phyloP scores from a whole-genome alignment of 53 echinoderm and acorn worm species.

The Temnopleurus reevesii region DNA sequence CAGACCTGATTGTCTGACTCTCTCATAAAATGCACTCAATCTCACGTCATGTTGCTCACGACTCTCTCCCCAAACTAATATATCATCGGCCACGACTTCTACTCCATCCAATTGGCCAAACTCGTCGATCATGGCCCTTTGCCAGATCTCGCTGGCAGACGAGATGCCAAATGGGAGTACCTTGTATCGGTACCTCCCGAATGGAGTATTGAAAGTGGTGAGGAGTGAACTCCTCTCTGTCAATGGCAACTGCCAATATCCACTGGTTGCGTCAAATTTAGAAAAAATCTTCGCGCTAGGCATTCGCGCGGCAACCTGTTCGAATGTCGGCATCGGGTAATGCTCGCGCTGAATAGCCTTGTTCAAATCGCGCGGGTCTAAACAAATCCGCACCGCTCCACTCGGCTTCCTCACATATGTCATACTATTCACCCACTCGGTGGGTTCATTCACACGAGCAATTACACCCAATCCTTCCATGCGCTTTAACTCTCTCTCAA shows the following conservation, averaged over 20 bases:
- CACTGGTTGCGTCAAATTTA: conserved; percentile 54
- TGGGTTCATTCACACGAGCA: neutral
- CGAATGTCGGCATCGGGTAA: conserved; percentile 25
- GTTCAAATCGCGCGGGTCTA: conserved; percentile 37
- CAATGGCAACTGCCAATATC: conserved; percentile 45
- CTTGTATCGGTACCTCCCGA: conserved; percentile 28
- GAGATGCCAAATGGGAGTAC: neutral
- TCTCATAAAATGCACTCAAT: neutral
- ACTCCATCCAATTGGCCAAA: neutral
- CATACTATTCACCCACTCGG: conserved; percentile 34
- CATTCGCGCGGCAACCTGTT: conserved; percentile 29
- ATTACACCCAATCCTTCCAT: neutral
- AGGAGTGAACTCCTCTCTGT: conserved; percentile 21
- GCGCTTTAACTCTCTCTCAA: neutral
- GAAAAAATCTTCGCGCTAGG: conserved; percentile 35
- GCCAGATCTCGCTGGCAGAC: neutral
- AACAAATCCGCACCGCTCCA: conserved; percentile 35
- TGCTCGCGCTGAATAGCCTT: neutral
- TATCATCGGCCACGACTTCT: neutral
- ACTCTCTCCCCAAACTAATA: neutral
- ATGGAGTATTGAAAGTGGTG: conserved; percentile 48
- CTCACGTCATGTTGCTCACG: neutral
- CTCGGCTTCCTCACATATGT: conserved; percentile 13
- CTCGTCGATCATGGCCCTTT: neutral
- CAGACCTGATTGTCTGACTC: neutral